phyloP scores from a whole-genome alignment of 2,797 vertebrate species.

The Mastacembelus armatus region DNA sequence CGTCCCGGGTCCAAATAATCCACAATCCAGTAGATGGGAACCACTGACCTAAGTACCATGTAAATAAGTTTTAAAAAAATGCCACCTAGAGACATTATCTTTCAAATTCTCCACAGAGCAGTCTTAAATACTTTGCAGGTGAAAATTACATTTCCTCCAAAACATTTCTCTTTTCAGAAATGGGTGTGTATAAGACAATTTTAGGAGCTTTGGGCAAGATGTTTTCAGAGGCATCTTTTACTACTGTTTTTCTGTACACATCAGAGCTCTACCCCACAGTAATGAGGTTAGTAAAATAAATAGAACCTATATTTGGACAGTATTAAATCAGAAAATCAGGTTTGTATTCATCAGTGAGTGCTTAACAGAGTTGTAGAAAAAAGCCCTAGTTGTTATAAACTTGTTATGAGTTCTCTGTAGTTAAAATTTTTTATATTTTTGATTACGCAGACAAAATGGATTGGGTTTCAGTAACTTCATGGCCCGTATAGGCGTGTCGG shows the following conservation, averaged over 20 bases:
- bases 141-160: not conserved
- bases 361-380: not conserved
- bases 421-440: constrained; percentile 1
- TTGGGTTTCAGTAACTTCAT: constrained; percentile 75
- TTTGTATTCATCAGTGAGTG: not conserved
- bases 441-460: constrained; percentile 74
- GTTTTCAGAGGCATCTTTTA: constrained; percentile 87
- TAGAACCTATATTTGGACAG: not conserved
- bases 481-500: constrained; percentile 68
- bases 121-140: not conserved
- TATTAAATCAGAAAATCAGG: not conserved
- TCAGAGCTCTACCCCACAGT: constrained; percentile 90
- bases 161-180: constrained; percentile 63
- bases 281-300: constrained; percentile 81
- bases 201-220: constrained; percentile 85
- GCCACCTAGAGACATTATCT: not conserved
- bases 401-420: not conserved
- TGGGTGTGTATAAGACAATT: constrained; percentile 60
- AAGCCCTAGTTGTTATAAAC: not conserved
- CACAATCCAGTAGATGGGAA: no score
- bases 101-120: not conserved
- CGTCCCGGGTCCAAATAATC: no score
- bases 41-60: not conserved
- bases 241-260: constrained; percentile 84
- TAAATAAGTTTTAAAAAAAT: not conserved